Evolutionary conservation across 2,113 vertebrate genomes (phyloP), one percentile per base, ranked within the genome.

Genomic region (Cinclus cinclus): DNA sequence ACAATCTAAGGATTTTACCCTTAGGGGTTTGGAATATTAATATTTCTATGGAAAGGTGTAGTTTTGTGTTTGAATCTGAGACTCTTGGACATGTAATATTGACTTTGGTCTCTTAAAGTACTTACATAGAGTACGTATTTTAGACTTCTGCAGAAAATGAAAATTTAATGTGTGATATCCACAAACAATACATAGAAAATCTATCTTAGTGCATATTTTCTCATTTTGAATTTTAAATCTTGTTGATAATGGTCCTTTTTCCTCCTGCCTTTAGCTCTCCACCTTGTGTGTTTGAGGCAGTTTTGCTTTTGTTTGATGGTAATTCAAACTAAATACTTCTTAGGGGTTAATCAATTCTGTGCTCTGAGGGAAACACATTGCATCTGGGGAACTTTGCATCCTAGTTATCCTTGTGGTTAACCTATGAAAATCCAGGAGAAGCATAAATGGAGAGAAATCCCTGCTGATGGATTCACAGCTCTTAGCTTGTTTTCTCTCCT

Each of bases 261-360:
- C 25, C 62, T 52, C 47, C 21, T 37, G 13, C 18, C 35, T 71
- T 89, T 37, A 62, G 13, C 6, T 4, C 24, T 63, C 71, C 27
- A 42, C 15, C 6, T 3, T 0, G 0, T 49, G 16, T 39, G 7
- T 37, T 83, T 5, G 8, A 69, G 47, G 23, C 30, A 78, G 15
- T 77, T 88, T 25, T 4, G n/a, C 18, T 59, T 83, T 55, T 30
- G 8, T 85, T 90, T 87, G 28, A 46, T 25, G 6, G 7, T 78
- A 41, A 81, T 67, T 90, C 62, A 83, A 73, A 65, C 8, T 13
- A 83, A 84, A 65, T 62, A 58, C 15, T 55, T 80, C 47, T 82
- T 65, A 55, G 86, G 10, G 6, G 23, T 46, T 89, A 50, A 17
- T 41, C 17, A 25, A 19, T 67, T 85, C 12, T 28, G 58, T 67